A percentile compares a stretch with the other conserved stretches of the same genome.
phyloP scores from a whole-genome alignment of 2,888 invertebrate genomes.

The Syritta pipiens region DNA sequence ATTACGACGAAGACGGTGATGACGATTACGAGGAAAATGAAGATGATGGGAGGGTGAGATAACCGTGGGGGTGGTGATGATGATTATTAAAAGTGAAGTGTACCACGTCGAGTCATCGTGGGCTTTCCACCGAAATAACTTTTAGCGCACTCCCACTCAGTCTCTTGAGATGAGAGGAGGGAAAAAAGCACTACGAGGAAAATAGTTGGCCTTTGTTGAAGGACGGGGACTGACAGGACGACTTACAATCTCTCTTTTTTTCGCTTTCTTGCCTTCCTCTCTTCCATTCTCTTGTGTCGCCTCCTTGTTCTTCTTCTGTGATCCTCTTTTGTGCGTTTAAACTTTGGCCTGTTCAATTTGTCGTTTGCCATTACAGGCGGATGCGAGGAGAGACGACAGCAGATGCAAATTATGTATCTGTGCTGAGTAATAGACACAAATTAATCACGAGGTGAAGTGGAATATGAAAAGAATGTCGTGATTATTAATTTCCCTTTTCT shows the following conservation, averaged over 20 bases:
- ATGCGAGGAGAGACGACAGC: not conserved
- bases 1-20: not conserved
- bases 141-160: too few species aligned
- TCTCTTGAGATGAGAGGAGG: too few species aligned
- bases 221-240: too few species aligned
- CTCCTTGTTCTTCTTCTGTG: not conserved
- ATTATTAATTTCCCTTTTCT: constrained; percentile 1
- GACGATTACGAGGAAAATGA: not conserved
- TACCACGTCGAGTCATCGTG: not conserved
- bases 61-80: not conserved
- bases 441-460: constrained; percentile 8
- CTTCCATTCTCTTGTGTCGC: too few species aligned
- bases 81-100: constrained; percentile 6
- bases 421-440: constrained; percentile 7
- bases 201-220: too few species aligned
- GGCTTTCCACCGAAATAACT: too few species aligned
- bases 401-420: constrained; percentile 5
- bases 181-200: too few species aligned
- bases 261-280: too few species aligned
- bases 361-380: not conserved
- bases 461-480: constrained; percentile 8
- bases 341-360: constrained; percentile 11
- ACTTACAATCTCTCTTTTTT: too few species aligned
- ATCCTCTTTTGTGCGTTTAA: constrained; percentile 3
- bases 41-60: not conserved